These are phyloP conservation scores for Epicampocera succincta DNA, from an alignment of 2,888 invertebrate genomes.

Conservation along the genomic window DNA sequence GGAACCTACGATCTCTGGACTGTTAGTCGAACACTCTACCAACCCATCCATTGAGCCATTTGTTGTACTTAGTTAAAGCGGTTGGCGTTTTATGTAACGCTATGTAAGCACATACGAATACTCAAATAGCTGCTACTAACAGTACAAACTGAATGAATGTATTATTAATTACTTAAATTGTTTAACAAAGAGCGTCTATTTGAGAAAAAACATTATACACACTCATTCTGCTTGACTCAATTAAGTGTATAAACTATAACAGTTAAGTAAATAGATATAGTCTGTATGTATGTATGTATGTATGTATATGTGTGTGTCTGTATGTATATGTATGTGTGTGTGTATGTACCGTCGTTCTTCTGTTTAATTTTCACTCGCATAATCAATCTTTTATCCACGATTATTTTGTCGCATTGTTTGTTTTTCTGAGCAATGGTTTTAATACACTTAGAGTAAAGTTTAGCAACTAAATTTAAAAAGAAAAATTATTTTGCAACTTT, in stretches of 20 bases:
- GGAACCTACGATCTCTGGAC: too few species aligned
- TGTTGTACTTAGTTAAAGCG: too few species aligned
- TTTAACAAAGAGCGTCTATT: constrained; percentile 11
- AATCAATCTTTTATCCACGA: constrained; percentile 32
- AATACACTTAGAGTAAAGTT: constrained; percentile 12
- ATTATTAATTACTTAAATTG: constrained; percentile 45
- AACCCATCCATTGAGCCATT: too few species aligned
- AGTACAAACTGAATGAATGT: constrained; percentile 27
- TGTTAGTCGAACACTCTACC: too few species aligned
- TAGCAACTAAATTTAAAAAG: too few species aligned
- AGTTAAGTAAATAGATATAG: constrained; percentile 27
- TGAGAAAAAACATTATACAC: constrained; percentile 27
- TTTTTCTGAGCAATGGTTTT: not conserved
- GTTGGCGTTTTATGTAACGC: too few species aligned
- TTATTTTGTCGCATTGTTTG: constrained; percentile 57
- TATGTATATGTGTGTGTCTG: too few species aligned
- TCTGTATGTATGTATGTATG: too few species aligned
- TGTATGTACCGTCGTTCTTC: too few species aligned
- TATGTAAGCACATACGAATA: not conserved
- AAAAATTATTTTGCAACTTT: too few species aligned
- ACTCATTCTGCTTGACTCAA: constrained; percentile 58
- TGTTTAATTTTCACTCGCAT: constrained; percentile 35
- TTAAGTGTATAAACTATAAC: constrained; percentile 59
- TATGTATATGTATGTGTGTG: too few species aligned
- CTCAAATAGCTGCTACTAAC: not conserved